These are phyloP conservation scores for Mico argentatus DNA, from an alignment of 2,797 vertebrate species.

Conservation along the genomic window DNA sequence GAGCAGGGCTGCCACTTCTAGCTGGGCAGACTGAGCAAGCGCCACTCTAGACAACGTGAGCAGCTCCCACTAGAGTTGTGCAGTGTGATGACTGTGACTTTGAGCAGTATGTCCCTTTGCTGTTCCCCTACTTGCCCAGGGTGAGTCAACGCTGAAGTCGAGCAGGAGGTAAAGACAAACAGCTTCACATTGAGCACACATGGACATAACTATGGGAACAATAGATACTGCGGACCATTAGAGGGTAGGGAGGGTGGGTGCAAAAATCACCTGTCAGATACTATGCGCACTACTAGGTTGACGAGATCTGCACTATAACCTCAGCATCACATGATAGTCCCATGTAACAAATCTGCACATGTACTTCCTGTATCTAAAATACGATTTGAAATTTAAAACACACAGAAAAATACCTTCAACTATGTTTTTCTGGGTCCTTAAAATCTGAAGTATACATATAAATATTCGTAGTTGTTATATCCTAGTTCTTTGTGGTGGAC, in stretches of 20 bases:
- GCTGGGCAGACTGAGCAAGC: not conserved
- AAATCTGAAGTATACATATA: not conserved
- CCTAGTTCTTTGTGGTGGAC: not conserved
- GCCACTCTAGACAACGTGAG: accelerated
- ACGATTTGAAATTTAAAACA: not conserved
- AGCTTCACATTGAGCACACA: not conserved
- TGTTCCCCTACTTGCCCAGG: accelerated
- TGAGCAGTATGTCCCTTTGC: not conserved
- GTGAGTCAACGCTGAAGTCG: not conserved
- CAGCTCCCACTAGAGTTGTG: not conserved
- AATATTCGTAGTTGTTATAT: not conserved
- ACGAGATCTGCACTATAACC: not conserved
- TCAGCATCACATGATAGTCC: not conserved
- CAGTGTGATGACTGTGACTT: not conserved
- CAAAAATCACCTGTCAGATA: not conserved
- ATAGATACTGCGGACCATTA: not conserved
- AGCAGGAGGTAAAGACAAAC: not conserved
- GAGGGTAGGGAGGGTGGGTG: not conserved
- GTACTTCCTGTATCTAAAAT: not conserved
- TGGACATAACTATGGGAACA: not conserved
- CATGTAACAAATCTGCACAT: not conserved
- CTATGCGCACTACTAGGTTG: not conserved
- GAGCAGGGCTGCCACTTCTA: not conserved
- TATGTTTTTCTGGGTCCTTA: not conserved
- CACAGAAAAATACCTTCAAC: not conserved